Base-by-base conservation (phyloP, 35 echinoderm and acorn worm genomes). In the Apostichopus californicus region DNA sequence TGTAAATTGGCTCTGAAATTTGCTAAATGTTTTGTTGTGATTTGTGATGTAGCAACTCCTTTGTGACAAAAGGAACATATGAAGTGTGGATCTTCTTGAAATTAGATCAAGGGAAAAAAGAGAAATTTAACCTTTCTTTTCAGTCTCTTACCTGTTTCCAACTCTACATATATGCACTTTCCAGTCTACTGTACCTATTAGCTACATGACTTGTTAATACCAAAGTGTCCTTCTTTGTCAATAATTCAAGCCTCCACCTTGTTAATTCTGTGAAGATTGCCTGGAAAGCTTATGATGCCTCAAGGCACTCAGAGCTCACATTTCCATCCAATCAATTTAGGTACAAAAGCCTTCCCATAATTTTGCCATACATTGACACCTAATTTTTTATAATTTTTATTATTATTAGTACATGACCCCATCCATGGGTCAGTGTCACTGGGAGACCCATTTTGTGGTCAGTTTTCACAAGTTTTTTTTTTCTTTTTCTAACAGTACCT, bases 341-440 rank as follows among this genome's bases (percentile, higher is more conserved):
- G 18, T 17, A 55, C 8, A 83, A 83, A 8, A 68, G 18, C 34
- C 18, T 83, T 55, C 8, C 80, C 80, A 83, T 83, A 83, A 83
- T n/a, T 83, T 68, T 68, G 11, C 64, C 13, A 14, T 68, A 68
- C 64, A 46, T 68, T 68, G 64, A 68, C 64, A 68, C 64, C 64
- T 68, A 14, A 11, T 18, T 18, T 68, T 68, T 18, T n/a, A n/a
- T n/a, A n/a, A n/a, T n/a, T 68, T 6, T 68, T 46, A 46, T 46
- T 61, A 1, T 28, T 61, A 1, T 75, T 75, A n/a, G 71, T 18
- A 18, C 20, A 52, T 58, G 55, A 85, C 54, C 81, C 81, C 81
- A 85, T 85, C 57, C n/a, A n/a, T 85, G 17, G 81, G 81, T 85
- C 81, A 85, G n/a, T 83, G 80, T 55, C 57, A 85, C 10, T 18